Evolutionary conservation across 2,888 invertebrate genomes (phyloP).

Genomic region (Mimumesa dahlbomi): DNA sequence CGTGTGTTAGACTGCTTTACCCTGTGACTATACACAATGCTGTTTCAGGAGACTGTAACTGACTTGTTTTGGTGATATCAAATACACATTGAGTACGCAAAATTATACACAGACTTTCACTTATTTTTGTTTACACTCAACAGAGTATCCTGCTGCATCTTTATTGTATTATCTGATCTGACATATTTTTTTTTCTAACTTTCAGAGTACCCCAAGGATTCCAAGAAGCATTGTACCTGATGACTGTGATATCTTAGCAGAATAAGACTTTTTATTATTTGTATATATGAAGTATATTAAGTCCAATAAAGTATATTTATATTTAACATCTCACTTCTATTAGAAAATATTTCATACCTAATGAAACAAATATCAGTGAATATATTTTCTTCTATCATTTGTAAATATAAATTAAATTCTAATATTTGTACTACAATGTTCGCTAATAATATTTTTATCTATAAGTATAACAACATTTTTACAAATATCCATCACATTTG

Average conservation of each 20-base stretch:
- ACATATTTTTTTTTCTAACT: constrained; percentile 66
- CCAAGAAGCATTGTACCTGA: constrained; percentile 74
- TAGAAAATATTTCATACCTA: not conserved
- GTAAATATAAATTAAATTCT: not conserved
- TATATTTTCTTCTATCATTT: not conserved
- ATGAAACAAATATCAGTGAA: too few species aligned
- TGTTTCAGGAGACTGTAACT: constrained; percentile 75
- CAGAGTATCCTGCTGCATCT: constrained; percentile 21
- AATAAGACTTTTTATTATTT: constrained; percentile 48
- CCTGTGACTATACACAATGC: constrained; percentile 71
- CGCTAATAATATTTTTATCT: too few species aligned
- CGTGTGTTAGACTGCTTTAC: constrained; percentile 68
- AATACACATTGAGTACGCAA: constrained; percentile 73
- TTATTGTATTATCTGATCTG: constrained; percentile 21
- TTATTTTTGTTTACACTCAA: constrained; percentile 57
- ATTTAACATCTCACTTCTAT: not conserved
- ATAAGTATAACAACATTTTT: too few species aligned
- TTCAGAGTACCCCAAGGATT: constrained; percentile 69
- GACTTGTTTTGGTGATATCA: constrained; percentile 72
- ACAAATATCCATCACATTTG: not conserved
- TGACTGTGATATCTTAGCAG: constrained; percentile 74
- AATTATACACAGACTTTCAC: constrained; percentile 67
- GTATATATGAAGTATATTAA: constrained; percentile 31
- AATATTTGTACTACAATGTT: too few species aligned
- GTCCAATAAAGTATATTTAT: constrained; percentile 54